phyloP scores from a whole-genome alignment of 2,797 vertebrate species.

The Xiphophorus birchmanni region DNA sequence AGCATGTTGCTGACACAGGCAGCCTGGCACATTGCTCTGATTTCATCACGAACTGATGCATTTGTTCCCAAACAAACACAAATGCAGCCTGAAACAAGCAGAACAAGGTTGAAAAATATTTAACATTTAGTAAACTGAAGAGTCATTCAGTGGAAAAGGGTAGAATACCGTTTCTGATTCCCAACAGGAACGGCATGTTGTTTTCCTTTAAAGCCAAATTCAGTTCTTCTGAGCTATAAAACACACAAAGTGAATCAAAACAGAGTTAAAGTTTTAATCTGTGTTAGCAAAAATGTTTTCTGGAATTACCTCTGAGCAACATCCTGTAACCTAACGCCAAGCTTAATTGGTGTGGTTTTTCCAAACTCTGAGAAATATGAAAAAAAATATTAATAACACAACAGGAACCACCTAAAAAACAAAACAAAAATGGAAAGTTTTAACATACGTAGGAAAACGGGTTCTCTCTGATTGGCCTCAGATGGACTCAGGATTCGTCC shows the following conservation, averaged over 20 bases:
- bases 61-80: conserved; percentile 76
- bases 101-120: background rate
- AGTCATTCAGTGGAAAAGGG: background rate
- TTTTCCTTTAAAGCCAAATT: conserved; percentile 70
- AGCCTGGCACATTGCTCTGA: conserved; percentile 78
- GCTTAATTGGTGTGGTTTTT: conserved; percentile 63
- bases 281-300: background rate
- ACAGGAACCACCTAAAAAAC: background rate
- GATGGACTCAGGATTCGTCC: conserved; percentile 74
- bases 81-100: conserved; percentile 62
- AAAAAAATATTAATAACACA: background rate
- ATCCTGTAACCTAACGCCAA: conserved; percentile 80
- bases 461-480: conserved; percentile 85
- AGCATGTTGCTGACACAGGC: conserved; percentile 66
- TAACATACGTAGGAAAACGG: conserved; percentile 83
- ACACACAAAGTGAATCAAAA: conserved; percentile 4
- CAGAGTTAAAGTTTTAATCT: background rate
- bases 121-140: background rate
- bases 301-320: conserved; percentile 65
- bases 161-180: conserved; percentile 70
- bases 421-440: background rate
- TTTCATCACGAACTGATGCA: conserved; percentile 71
- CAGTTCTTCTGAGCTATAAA: conserved; percentile 74
- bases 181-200: conserved; percentile 72
- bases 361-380: conserved; percentile 64